A percentile compares a stretch with the other conserved stretches of the same genome.
Evolutionary conservation across 2,113 vertebrate species (phyloP).

Genomic region (Sturnira hondurensis): DNA sequence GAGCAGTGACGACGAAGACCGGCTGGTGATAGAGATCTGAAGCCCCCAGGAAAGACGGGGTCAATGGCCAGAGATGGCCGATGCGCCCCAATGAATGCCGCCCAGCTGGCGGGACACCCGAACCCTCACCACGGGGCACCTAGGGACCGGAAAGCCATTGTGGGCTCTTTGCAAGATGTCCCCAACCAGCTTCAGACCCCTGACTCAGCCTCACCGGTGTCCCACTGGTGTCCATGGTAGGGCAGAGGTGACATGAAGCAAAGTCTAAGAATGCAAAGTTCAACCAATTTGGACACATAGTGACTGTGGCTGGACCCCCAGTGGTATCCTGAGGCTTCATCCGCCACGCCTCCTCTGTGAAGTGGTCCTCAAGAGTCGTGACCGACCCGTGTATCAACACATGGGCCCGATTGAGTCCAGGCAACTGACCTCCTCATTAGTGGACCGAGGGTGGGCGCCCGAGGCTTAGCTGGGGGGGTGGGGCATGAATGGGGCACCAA

Average conservation of each 20-base stretch:
- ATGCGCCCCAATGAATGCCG: background rate
- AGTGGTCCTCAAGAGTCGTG: background rate
- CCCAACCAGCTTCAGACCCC: background rate
- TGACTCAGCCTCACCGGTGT: background rate
- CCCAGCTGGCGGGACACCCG: rapidly evolving
- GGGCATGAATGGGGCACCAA: background rate
- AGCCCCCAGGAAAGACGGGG: background rate
- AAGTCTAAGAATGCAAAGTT: background rate
- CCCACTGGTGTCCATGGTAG: rapidly evolving
- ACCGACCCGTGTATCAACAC: background rate
- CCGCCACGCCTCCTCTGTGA: rapidly evolving
- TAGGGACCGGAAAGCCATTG: constrained; percentile 59
- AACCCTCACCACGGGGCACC: constrained; percentile 10
- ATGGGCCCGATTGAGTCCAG: background rate
- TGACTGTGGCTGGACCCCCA: background rate
- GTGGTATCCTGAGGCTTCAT: background rate
- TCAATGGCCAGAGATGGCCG: rapidly evolving
- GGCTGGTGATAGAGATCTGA: constrained; percentile 84
- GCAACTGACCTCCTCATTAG: background rate
- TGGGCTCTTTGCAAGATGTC: background rate
- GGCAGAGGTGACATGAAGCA: background rate
- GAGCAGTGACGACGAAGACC: constrained; percentile 86
- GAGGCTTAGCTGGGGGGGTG: background rate
- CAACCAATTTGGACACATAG: rapidly evolving
- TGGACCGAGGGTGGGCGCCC: background rate